Conservation (phyloP, 2,113 vertebrate genomes). For the Phainopepla nitens region DNA sequence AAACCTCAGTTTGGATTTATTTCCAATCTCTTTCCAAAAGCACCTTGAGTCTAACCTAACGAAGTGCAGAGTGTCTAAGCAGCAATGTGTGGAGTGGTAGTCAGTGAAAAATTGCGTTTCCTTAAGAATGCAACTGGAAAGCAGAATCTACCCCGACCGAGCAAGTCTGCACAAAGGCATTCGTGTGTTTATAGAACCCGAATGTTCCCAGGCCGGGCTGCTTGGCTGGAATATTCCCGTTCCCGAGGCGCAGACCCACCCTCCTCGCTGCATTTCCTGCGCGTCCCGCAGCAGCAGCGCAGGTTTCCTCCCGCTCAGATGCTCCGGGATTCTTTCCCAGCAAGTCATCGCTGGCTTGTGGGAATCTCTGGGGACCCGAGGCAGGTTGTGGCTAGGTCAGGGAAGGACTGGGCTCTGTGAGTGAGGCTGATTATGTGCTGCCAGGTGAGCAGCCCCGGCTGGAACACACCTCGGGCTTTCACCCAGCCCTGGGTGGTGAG, state of each 20-base stretch:
- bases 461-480: neutral
- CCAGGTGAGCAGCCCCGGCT: neutral
- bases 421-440: neutral
- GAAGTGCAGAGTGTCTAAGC: neutral
- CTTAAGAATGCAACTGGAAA: neutral
- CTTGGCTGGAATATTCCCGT: neutral
- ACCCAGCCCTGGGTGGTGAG: neutral
- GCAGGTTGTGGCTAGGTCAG: constrained; percentile 19
- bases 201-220: neutral
- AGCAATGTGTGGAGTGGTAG: neutral
- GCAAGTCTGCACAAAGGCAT: neutral
- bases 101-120: neutral
- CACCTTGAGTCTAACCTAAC: neutral
- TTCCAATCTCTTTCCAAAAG: neutral
- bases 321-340: constrained; percentile 52
- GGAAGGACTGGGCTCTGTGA: neutral
- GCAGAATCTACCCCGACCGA: neutral
- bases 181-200: neutral
- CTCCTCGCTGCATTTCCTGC: neutral
- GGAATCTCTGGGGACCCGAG: neutral
- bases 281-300: neutral
- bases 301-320: neutral
- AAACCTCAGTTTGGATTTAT: neutral
- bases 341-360: constrained; percentile 21
- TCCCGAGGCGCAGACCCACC: neutral